Base-by-base conservation (phyloP, 2,888 invertebrate genomes). In the Trichacis sp. region DNA sequence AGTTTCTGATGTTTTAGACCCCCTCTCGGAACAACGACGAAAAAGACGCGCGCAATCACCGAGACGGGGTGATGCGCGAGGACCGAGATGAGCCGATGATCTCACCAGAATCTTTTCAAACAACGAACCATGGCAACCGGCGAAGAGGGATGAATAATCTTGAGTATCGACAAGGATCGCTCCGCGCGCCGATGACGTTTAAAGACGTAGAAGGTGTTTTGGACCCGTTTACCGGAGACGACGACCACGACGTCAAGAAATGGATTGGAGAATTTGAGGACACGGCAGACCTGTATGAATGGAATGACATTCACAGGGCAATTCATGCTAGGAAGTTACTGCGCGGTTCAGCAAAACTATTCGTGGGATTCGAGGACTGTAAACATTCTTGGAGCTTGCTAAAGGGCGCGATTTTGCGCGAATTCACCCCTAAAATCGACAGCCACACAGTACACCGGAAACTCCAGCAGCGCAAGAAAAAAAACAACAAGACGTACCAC, bases 181-280 rank as follows among this genome's bases (percentile, higher is more conserved):
- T n/a, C n/a, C n/a, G n/a, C n/a, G n/a, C n/a, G n/a, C n/a, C 38
- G 4, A 19, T 58, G 8, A 54, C 67, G 18, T 64, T 63, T 6
- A 56, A 53, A 12, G 66, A 70, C 36, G 65, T 62, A 1, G 62
- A 64, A 29, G 67, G 58, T 1, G 45, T 59, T 1, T 38, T 64
- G 1, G 60, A 69, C 6, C 58, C 56, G 6, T 70, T 70, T 8
- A 67, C 56, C 30, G 69, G n/a, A n/a, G 64, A 70, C 24, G 51
- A 60, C 6, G 54, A 38, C n/a, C 53, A 15, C 6, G 59, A 42
- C 14, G 30, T 67, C 0, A 18, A 19, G 12, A 14, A n/a, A 0
- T 70, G 67, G 64, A 33, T 67, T 0, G 40, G 40, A 17, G 64
- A 67, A 1, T 67, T 70, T 20, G 65, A 70, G 17, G 67, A 70